Evolutionary conservation across 1,140 invertebrate species (phyloP).

Genomic region (Leptinotarsa undecemlineata): DNA sequence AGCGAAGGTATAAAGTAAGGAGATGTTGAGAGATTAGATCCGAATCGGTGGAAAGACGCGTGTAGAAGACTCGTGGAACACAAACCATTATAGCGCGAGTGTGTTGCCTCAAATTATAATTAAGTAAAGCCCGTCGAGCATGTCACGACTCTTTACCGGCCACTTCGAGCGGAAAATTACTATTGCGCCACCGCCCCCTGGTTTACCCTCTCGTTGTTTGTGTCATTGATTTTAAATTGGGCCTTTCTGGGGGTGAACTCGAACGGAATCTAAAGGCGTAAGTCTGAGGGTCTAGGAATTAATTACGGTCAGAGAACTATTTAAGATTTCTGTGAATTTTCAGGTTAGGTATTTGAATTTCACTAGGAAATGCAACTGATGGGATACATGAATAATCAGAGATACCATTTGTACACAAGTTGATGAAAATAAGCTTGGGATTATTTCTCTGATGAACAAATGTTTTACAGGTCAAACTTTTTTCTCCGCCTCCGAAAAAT

Average conservation of each 20-base stretch:
- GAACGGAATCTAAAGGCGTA: neutral
- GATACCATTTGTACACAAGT: no score
- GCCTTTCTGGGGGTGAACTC: neutral
- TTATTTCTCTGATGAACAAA: no score
- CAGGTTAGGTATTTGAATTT: no score
- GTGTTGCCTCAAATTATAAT: constrained; percentile 25
- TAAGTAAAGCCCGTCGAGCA: constrained; percentile 6
- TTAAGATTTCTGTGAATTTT: no score
- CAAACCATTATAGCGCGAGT: constrained; percentile 17
- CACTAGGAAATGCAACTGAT: no score
- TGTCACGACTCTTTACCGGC: constrained; percentile 18
- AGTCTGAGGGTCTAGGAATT: neutral
- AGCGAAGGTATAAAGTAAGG: neutral
- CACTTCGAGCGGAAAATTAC: constrained; percentile 19
- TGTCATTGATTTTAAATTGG: constrained; percentile 17
- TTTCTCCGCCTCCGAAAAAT: no score
- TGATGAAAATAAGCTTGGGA: no score
- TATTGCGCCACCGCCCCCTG: constrained; percentile 13
- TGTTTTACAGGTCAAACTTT: no score
- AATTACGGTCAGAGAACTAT: neutral
- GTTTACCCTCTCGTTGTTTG: constrained; percentile 10
- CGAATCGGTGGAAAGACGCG: neutral
- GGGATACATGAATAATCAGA: no score
- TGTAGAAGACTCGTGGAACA: neutral
- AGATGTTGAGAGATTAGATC: neutral